Evolutionary conservation across 2,888 invertebrate species (phyloP), one percentile per base, ranked within the genome.

Genomic region (Nymphalis polychloros): DNA sequence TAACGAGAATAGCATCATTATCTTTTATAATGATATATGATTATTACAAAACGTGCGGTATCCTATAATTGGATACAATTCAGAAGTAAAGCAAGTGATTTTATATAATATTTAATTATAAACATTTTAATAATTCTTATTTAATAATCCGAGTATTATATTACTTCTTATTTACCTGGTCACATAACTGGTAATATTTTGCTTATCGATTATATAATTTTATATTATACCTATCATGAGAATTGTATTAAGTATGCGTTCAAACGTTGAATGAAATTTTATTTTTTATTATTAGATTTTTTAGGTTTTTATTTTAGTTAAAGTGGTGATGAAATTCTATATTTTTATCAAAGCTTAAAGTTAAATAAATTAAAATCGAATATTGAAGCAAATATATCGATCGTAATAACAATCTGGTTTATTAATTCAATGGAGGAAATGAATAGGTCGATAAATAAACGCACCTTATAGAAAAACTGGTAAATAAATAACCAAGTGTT

Each of bases 401-500:
- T 31, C 31, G 13, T 16, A 55, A 41, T 41, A 41, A 41, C n/a
- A 55, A 52, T 52, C 49, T n/a, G 41, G 52, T 35, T 19, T 52
- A 65, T n/a, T 46, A 59, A 60, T 46, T 50, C 17, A 52, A 47
- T 20, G 50, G 16, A 23, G 57, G 27, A 63, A 66, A 46, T 23
- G 49, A 27, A 31, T 57, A 57, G 23, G 27, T 60, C 41, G 59
- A 48, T 60, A 60, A 48, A 48, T 47, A 48, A 48, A 19, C 23
- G 59, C 59, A 59, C 20, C 19, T 60, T 48, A 60, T 17, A 60
- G 27, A 48, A 60, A 48, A 60, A 60, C 57, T 47, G 55, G 57
- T 61, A 66, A 50, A 62, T 57, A 67, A 55, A 48, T 67, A 57
- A 67, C 16, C 55, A n/a, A 16, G 50, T 48, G 47, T 27, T 52